Conservation (phyloP, 1,140 invertebrate genomes). For the Drosophila setifemur region DNA sequence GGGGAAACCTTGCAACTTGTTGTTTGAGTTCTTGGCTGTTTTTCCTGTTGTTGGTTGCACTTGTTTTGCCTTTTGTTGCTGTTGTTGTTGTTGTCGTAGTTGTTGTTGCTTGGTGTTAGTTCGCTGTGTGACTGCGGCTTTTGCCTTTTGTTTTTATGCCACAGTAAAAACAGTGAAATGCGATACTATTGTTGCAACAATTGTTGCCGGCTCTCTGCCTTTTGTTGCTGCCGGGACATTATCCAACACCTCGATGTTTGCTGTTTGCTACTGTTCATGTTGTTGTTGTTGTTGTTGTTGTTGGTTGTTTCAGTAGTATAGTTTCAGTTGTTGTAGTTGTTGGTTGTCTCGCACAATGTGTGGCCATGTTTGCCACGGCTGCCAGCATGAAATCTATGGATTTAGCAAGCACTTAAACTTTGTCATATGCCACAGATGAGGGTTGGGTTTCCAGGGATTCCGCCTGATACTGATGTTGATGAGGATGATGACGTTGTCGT, state of each 20-base stretch:
- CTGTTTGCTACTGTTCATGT: conserved; percentile 6
- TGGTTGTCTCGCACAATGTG: conserved; percentile 75
- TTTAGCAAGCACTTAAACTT: conserved; percentile 80
- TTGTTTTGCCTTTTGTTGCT: conserved; percentile 5
- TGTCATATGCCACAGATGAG: conserved; percentile 58
- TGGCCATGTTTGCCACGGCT: conserved; percentile 70
- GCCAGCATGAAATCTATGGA: conserved; percentile 80
- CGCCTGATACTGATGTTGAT: conserved; percentile 20
- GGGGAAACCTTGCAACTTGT: neutral
- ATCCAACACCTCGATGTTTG: conserved; percentile 61
- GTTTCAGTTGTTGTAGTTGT: conserved; percentile 15
- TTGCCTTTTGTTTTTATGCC: conserved; percentile 79
- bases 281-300: conserved; percentile 12
- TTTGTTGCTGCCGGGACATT: conserved; percentile 44
- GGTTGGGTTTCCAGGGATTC: neutral
- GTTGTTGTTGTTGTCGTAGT: conserved; percentile 31
- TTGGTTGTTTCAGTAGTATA: no score
- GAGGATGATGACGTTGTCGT: conserved; percentile 41
- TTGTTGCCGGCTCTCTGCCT: conserved; percentile 36
- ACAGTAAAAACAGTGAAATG: conserved; percentile 77
- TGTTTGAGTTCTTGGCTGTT: conserved; percentile 8
- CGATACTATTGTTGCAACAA: conserved; percentile 77
- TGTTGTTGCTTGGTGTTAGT: conserved; percentile 51
- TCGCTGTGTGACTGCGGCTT: conserved; percentile 73
- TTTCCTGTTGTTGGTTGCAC: conserved; percentile 32